These are phyloP conservation scores for Venustoraphidia nigricollis DNA, from an alignment of 2,888 invertebrate genomes.

Conservation along the genomic window DNA sequence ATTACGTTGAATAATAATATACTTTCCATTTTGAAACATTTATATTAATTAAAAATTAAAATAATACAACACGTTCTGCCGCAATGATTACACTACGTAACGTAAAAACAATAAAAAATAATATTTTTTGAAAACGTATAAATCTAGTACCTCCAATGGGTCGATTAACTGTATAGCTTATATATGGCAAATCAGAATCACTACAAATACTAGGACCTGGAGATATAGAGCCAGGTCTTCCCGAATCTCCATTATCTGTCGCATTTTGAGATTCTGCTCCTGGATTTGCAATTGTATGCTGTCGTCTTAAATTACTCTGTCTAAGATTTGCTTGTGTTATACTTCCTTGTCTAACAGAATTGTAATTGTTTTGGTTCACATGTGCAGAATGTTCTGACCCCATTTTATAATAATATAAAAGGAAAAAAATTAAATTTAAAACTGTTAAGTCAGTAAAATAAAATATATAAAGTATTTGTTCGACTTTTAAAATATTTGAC, in stretches of 20 bases:
- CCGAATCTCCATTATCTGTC: slow-evolving; percentile 23
- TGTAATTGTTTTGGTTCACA: slow-evolving; percentile 10
- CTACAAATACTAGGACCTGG: slow-evolving; percentile 82
- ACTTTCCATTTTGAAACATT: neutral
- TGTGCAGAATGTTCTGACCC: slow-evolving; percentile 28
- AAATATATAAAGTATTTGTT: too few relatives aligned
- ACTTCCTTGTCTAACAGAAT: slow-evolving; percentile 18
- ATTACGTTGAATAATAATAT: neutral
- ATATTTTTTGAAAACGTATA: neutral
- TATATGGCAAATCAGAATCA: slow-evolving; percentile 78
- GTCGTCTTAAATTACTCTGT: slow-evolving; percentile 19
- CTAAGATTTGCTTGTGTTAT: slow-evolving; percentile 12
- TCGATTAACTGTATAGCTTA: slow-evolving; percentile 77
- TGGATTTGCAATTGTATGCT: slow-evolving; percentile 28
- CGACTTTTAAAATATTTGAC: too few relatives aligned
- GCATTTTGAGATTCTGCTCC: slow-evolving; percentile 18
- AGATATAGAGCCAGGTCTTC: slow-evolving; percentile 57
- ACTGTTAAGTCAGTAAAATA: too few relatives aligned
- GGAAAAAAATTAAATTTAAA: too few relatives aligned
- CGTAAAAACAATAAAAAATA: neutral
- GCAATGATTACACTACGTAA: slow-evolving; percentile 1
- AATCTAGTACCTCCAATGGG: slow-evolving; percentile 59
- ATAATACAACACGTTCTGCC: slow-evolving; percentile 3
- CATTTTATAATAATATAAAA: slow-evolving; percentile 15
- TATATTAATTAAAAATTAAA: slow-evolving; percentile 1